Percentiles rank a stretch among this genome's conserved stretches.
Conservation (phyloP, 2,113 vertebrate species). For the Rhynchomys soricoides region DNA sequence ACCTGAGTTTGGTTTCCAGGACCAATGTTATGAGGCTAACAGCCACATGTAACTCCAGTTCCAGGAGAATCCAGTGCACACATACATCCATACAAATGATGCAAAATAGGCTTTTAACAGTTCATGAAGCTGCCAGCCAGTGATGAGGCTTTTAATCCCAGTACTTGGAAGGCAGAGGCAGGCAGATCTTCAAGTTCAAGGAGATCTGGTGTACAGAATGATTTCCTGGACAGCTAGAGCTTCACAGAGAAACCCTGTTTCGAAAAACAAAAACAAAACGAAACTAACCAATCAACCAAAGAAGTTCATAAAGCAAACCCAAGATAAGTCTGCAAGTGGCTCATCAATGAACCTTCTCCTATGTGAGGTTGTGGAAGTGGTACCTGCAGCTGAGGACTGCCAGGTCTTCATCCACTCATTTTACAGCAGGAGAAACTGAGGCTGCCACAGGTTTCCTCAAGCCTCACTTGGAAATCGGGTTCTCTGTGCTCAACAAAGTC, state of each 20-base stretch:
- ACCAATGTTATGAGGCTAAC: not conserved
- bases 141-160: not conserved
- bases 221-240: not conserved
- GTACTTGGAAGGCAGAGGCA: not conserved
- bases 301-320: not conserved
- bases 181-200: not conserved
- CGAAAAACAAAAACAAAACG: not conserved
- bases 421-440: not conserved
- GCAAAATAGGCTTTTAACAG: not conserved
- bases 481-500: not conserved
- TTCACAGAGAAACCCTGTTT: not conserved
- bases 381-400: fast-evolving
- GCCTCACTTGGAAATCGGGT: not conserved
- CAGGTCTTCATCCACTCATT: fast-evolving
- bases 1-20: not conserved
- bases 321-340: not conserved
- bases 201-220: not conserved
- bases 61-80: not conserved
- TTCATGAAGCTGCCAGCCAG: too few species aligned
- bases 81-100: not conserved
- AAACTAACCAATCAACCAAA: not conserved
- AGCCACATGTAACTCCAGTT: not conserved
- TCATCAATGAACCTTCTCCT: fast-evolving
- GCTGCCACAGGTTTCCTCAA: not conserved
- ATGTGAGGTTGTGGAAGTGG: fast-evolving